Base-by-base conservation (phyloP, 2,888 invertebrate species). In the Andrena flavipes region DNA sequence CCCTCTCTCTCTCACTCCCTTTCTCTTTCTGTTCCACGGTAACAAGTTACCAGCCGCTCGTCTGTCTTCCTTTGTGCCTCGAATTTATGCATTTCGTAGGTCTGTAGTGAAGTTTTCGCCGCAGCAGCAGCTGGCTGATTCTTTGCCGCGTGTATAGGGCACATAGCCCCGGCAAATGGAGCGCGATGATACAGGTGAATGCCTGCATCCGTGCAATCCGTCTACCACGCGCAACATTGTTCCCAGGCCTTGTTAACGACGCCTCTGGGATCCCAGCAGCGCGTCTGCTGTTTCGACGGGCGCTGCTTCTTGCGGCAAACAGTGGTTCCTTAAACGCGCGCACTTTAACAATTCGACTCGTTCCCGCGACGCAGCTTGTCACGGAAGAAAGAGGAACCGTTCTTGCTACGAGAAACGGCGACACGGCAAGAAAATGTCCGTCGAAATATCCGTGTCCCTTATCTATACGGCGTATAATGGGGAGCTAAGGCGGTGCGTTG, bases 1-100 rank as follows among this genome's bases (percentile, higher is more conserved):
- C 35, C 26, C 56, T 29, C 29, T 23, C 13, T 26, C 23, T 13
- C 30, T 30, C 30, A 6, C 30, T 29, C 35, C 20, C 35, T 20
- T 16, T 13, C 29, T 23, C 49, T 20, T 10, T 63, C 54, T 8
- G 0, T 35, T 29, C n/a, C 29, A 42, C 23, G 63, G 62, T 74
- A 83, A 85, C 81, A 82, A 87, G 84, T 87, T 86, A 79, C 80
- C 54, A 70, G 62, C 60, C 76, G 75, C 77, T 67, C 84, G 82
- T 73, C 76, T 54, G 67, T 86, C 81, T 84, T 81, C 76, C 84
- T 86, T 87, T 87, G 86, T 82, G 56, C 62, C 68, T 51, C 70
- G 72, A 86, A 87, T 87, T 86, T 84, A 86, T 87, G 78, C 68
- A 80, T 83, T 82, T 80, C 48, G 76, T 48, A 59, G 56, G 60